Base-by-base conservation (phyloP, 2,797 vertebrate species). In the Rhinogobio ventralis region DNA sequence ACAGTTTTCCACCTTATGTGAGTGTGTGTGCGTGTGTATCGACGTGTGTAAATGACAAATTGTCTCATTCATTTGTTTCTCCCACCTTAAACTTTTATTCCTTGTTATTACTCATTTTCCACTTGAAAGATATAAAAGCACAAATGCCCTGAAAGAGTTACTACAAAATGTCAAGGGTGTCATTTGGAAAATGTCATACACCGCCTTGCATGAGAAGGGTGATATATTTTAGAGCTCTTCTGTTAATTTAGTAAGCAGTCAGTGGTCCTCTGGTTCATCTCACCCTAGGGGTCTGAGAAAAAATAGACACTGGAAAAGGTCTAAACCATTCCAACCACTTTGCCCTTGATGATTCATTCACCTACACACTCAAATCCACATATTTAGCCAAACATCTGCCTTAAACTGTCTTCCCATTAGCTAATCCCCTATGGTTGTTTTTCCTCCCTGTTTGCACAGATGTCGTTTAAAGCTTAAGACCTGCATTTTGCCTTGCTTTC, bases 51-150 rank as follows among this genome's bases (percentile, higher is more conserved):
- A 71, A 74, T 39, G 72, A 81, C 42, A 76, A 62, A 81, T 49
- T 53, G 79, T 75, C 53, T 80, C 39, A 36, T 76, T 19, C 49
- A 78, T 71, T 86, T 86, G 71, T 87, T 67, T 87, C 86, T 84
- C 7, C 33, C 68, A 62, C 39, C 77, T 76, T 85, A 57, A 81
- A 76, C 51, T 49, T 81, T 62, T 69, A 76, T 75, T 76, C 33
- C 62, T 62, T 69, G 79, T 86, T 77, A 82, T 86, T 82, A 72
- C 72, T 82, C 53, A 82, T 76, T 86, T 86, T 71, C 80, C 80
- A 82, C 85, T 82, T 71, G 85, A 77, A 82, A 39, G 79, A 60
- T 77, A 86, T 71, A 86, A 77, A 82, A 76, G 79, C 84, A 86
- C 49, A 86, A 76, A 85, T 81, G 73, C 73, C 62, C 73, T 76